phyloP scores from a whole-genome alignment of 2,888 invertebrate genomes.

The Orthosia gothica region DNA sequence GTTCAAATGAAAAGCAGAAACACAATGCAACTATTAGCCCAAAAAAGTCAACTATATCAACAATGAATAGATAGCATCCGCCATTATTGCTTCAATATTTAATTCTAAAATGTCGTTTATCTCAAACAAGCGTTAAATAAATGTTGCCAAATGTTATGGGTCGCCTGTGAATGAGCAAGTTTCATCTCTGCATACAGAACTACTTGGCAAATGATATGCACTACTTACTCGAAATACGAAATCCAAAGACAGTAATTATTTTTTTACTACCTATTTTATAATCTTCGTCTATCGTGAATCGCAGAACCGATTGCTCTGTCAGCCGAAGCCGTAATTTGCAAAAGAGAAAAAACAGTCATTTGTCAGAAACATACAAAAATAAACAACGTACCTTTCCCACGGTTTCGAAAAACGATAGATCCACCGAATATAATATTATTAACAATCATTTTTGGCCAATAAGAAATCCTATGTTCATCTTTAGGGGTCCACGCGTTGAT shows the following conservation, averaged over 20 bases:
- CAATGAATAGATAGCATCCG: conserved; percentile 60
- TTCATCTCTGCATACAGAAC: conserved; percentile 77
- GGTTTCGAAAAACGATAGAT: conserved; percentile 74
- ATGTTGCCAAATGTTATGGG: conserved; percentile 74
- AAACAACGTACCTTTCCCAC: conserved; percentile 82
- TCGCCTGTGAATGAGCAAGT: conserved; percentile 71
- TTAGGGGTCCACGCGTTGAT: conserved; percentile 58
- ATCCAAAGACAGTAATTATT: conserved; percentile 78
- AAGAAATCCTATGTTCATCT: conserved; percentile 64
- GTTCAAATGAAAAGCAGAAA: conserved; percentile 57
- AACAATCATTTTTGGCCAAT: conserved; percentile 68
- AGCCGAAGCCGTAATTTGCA: conserved; percentile 79
- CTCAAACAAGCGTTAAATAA: conserved; percentile 75
- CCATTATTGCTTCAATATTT: conserved; percentile 68
- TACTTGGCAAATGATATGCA: conserved; percentile 81
- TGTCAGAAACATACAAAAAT: conserved; percentile 76
- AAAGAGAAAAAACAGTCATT: conserved; percentile 80
- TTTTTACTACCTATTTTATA: conserved; percentile 74
- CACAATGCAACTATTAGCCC: conserved; percentile 58
- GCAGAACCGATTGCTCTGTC: conserved; percentile 83
- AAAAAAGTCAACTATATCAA: conserved; percentile 61
- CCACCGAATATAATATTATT: conserved; percentile 68
- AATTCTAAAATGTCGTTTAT: conserved; percentile 70
- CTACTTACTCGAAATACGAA: conserved; percentile 82
- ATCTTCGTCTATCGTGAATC: conserved; percentile 76